Percentiles rank a stretch among this genome's conserved stretches.
Conservation (phyloP, 30 jellyfish, hydroid and myxozoan species). For the Calvadosia cruxmelitensis region DNA sequence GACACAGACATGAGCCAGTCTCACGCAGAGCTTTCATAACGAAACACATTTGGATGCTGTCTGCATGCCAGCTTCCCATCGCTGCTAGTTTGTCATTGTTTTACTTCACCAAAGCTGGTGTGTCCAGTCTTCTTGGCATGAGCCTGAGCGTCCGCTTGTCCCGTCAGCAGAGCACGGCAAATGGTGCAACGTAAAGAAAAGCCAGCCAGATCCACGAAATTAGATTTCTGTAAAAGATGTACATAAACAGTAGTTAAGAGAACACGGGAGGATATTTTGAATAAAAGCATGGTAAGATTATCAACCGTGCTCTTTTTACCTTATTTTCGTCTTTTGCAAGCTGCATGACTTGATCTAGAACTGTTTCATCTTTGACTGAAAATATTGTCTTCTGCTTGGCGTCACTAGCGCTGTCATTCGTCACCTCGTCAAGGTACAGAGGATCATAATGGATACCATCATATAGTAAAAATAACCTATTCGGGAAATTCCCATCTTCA, state of each 20-base stretch:
- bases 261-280: too few species aligned
- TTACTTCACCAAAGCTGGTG: slow-evolving; percentile 76
- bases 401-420: background rate
- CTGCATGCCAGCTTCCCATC: too few species aligned
- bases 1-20: too few species aligned
- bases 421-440: slow-evolving; percentile 9
- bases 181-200: slow-evolving; percentile 63
- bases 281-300: too few species aligned
- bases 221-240: slow-evolving; percentile 29
- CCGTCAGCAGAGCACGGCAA: slow-evolving; percentile 44
- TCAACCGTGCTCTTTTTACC: slow-evolving; percentile 27
- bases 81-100: too few species aligned
- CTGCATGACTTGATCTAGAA: slow-evolving; percentile 37
- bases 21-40: too few species aligned
- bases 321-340: slow-evolving; percentile 60
- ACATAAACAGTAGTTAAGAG: background rate
- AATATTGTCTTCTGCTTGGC: slow-evolving; percentile 36
- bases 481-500: slow-evolving; percentile 39
- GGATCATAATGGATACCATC: slow-evolving; percentile 95
- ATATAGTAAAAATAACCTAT: slow-evolving; percentile 52
- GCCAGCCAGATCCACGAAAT: slow-evolving; percentile 67
- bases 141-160: slow-evolving; percentile 65
- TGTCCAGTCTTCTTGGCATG: slow-evolving; percentile 85
- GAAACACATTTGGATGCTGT: too few species aligned
- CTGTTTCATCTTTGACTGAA: slow-evolving; percentile 27